Evolutionary conservation across 2,797 vertebrate species (phyloP).

Genomic region (Girardinus metallicus): DNA sequence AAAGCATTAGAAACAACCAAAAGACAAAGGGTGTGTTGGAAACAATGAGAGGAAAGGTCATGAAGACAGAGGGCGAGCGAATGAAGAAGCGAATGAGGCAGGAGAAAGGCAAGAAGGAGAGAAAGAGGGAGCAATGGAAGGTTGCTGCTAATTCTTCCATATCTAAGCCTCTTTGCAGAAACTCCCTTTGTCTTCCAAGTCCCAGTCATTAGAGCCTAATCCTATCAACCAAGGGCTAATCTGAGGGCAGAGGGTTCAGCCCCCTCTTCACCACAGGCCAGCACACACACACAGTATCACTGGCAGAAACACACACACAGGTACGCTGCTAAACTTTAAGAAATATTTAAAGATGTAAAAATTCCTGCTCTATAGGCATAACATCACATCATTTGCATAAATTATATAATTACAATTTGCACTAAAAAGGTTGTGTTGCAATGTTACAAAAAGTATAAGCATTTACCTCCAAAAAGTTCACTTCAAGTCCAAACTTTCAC

Average conservation of each 20-base stretch:
- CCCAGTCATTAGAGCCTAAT: slow-evolving; percentile 99
- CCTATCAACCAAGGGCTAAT: slow-evolving; percentile 99
- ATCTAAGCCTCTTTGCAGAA: slow-evolving; percentile 99
- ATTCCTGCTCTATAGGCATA: background rate
- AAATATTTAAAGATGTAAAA: background rate
- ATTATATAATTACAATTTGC: slow-evolving; percentile 18
- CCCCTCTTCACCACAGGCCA: slow-evolving; percentile 71
- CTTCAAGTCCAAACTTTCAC: slow-evolving; percentile 31
- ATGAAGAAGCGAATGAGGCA: slow-evolving; percentile 55
- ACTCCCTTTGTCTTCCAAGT: slow-evolving; percentile 99
- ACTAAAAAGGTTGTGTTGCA: background rate
- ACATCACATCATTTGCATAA: background rate
- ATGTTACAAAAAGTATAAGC: slow-evolving; percentile 14
- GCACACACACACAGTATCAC: slow-evolving; percentile 38
- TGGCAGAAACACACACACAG: slow-evolving; percentile 4
- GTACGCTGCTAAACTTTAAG: slow-evolving; percentile 3
- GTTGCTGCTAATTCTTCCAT: slow-evolving; percentile 99
- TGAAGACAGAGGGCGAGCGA: slow-evolving; percentile 46
- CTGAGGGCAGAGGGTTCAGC: slow-evolving; percentile 92
- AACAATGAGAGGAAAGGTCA: slow-evolving; percentile 70
- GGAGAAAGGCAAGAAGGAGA: slow-evolving; percentile 52
- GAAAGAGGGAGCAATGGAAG: slow-evolving; percentile 83
- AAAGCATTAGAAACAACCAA: slow-evolving; percentile 46
- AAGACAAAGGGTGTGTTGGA: slow-evolving; percentile 74
- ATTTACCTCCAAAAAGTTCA: slow-evolving; percentile 18